Base-by-base conservation (phyloP, 2,797 vertebrate species). In the Orestias chungarensis region DNA sequence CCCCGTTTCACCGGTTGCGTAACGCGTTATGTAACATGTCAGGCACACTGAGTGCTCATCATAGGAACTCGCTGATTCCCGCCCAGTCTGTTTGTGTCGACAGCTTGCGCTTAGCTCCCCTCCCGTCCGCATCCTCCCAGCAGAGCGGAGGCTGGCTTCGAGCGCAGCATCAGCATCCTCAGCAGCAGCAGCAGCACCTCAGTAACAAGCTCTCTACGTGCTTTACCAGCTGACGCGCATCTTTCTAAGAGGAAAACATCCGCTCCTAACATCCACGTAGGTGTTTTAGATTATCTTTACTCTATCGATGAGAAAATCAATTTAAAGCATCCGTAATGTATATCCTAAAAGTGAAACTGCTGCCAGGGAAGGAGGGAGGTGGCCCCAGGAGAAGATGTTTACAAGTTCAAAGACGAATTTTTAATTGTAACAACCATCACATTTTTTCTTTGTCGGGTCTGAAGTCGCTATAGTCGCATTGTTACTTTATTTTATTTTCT, bases 21-120 rank as follows among this genome's bases (percentile, higher is more conserved):
- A 78, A 84, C 68, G 61, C 42, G 79, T 95, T 94, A 92, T 92
- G 91, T 93, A 95, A 94, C 89, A 75, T 84, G 85, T 70, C 27
- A 29, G 87, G 88, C 84, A 75, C 83, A 64, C 49, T 78, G 85
- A 67, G 76, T 78, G 76, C 69, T 82, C 71, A 38, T 79, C 42
- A 78, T 82, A 81, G 77, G 71, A 76, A 87, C 54, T 86, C 76
- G n/a, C 57, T 64, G 77, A 52, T 38, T 69, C 55, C 80, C 35
- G 79, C 83, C 85, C 82, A 38, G 79, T 77, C 89, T 71, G 69
- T 18, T 80, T 76, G 79, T 59, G 87, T 87, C 68, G 68, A 81
- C 85, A 65, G 81, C 68, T 23, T 76, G 82, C 82, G 12, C 82
- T 12, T 75, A 69, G 70, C 84, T 81, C 20, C 77, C 61, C 52